Conservation (phyloP, 2,797 vertebrate species). For the Xenentodon cancila region DNA sequence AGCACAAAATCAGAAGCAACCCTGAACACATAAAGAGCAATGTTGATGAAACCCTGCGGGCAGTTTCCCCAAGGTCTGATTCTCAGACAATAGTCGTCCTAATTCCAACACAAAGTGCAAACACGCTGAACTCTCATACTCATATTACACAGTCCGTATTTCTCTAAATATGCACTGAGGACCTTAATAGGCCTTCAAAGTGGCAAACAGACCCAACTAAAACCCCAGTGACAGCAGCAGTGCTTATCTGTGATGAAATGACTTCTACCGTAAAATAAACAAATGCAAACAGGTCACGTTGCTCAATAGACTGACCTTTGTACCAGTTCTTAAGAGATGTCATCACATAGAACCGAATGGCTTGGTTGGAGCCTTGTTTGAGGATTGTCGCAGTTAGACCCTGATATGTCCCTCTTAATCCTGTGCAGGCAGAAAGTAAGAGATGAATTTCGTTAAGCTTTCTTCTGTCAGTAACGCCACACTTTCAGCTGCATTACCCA, state of each 20-base stretch:
- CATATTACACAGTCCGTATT: too few relatives aligned
- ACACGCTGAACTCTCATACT: neutral
- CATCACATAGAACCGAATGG: slow-evolving; percentile 96
- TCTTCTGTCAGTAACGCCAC: neutral
- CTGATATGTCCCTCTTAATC: slow-evolving; percentile 93
- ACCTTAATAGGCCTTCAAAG: neutral
- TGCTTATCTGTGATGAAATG: neutral
- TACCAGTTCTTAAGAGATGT: slow-evolving; percentile 96
- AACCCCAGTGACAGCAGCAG: neutral
- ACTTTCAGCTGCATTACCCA: slow-evolving; percentile 21
- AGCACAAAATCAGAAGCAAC: neutral
- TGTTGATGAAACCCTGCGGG: neutral
- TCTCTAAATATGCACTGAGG: too few relatives aligned
- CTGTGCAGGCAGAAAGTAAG: slow-evolving; percentile 61
- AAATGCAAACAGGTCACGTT: neutral
- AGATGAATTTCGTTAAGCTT: neutral
- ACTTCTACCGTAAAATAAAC: neutral
- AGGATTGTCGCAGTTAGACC: slow-evolving; percentile 93
- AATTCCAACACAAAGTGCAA: neutral
- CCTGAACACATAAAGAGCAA: too few relatives aligned
- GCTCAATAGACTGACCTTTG: slow-evolving; percentile 82
- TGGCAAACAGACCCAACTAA: neutral
- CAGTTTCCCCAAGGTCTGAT: neutral
- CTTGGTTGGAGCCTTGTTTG: slow-evolving; percentile 97
- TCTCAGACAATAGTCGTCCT: too few relatives aligned